Evolutionary conservation across 2,113 vertebrate genomes (phyloP).

Genomic region (Aspiorhynchus laticeps): DNA sequence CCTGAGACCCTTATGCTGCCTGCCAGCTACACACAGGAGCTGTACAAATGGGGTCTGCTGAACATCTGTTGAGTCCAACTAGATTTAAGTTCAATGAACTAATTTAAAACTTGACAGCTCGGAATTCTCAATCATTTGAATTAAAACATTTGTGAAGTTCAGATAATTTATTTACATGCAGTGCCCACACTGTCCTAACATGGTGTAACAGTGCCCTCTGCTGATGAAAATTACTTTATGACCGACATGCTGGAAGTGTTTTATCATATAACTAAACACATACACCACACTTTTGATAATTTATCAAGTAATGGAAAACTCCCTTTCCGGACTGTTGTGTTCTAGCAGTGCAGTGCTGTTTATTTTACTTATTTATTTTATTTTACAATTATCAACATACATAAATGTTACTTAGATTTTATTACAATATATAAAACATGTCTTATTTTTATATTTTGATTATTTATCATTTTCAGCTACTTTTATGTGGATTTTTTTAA

Average conservation of each 20-base stretch:
- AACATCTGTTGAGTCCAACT: slow-evolving; percentile 28
- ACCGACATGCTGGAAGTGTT: background rate
- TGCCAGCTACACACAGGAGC: slow-evolving; percentile 22
- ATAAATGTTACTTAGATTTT: background rate
- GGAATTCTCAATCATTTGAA: background rate
- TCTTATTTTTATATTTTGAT: no score
- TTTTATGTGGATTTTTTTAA: no score
- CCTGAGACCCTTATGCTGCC: slow-evolving; percentile 15
- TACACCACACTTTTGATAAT: background rate
- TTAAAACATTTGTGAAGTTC: background rate
- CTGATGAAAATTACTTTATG: background rate
- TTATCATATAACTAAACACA: background rate
- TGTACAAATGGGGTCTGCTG: background rate
- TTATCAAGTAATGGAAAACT: background rate
- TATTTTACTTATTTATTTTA: no score
- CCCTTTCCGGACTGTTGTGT: background rate
- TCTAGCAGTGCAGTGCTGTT: no score
- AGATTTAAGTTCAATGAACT: slow-evolving; percentile 11
- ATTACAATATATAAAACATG: no score
- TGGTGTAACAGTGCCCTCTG: slow-evolving; percentile 32
- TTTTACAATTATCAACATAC: background rate
- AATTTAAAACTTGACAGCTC: background rate
- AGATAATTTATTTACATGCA: background rate
- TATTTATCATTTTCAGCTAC: no score
- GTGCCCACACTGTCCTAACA: background rate